Evolutionary conservation across 2,797 vertebrate species (phyloP), one percentile per base, ranked within the genome.

Genomic region (Macroramphosus scolopax): DNA sequence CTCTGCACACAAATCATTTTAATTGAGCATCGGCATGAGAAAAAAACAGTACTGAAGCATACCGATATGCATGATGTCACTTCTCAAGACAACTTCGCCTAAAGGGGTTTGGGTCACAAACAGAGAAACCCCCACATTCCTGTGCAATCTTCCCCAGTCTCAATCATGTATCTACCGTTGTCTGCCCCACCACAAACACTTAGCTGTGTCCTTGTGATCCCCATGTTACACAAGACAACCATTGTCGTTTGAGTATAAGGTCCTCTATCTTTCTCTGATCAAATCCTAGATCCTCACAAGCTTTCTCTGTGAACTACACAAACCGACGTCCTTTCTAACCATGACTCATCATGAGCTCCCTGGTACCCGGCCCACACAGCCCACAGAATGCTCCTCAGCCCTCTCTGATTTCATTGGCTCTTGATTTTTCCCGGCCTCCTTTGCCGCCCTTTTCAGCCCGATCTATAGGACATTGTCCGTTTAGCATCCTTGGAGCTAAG

Each of bases 261-360:
- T 72, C 80, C 60, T 40, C 16, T 67, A 78, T 74, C 82, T 56
- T 56, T 51, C 44, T 71, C 39, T 51, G 56, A 65, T 75, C 75
- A 22, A 53, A 62, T 80, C 63, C 37, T 37, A 39, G 39, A 68
- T 63, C 64, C 63, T 72, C 45, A 52, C 62, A 77, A 62, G 62
- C 68, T 53, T 77, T 79, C 56, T 72, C 65, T 56, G 45, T 66
- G 65, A 63, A 45, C 33, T 31, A 45, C 60, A 71, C 47, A 32
- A 46, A 68, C 20, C 55, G 64, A 67, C 83, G 84, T 85, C 84
- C 80, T 83, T 80, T 81, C 72, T 58, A 24, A 31, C 18, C 63
- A 59, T 87, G 86, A 89, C 64, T 89, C 84, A 84, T 72, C 40
- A 57, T 8, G 20, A 47, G 50, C 67, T 69, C 72, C 66, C 72